Conservation (phyloP, 1,140 invertebrate species). For the Agrypnia vestita region DNA sequence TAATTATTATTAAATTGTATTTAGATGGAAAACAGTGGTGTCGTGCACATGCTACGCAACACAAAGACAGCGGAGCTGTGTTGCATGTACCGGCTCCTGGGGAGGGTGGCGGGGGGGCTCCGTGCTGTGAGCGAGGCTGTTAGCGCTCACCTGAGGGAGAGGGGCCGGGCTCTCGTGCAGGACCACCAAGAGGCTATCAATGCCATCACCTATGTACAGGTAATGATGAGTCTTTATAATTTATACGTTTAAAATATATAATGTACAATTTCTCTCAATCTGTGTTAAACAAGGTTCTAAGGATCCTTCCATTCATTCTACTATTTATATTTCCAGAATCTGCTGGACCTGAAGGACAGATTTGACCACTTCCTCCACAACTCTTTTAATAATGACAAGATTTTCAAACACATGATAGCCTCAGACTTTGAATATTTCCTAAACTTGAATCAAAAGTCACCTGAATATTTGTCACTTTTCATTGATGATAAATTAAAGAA, state of each 20-base stretch:
- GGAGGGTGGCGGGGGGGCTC: constrained; percentile 91
- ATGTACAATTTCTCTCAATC: too few species aligned
- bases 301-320: background rate
- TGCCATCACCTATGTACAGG: constrained; percentile 96
- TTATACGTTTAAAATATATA: too few species aligned
- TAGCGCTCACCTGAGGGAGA: constrained; percentile 93
- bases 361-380: constrained; percentile 98
- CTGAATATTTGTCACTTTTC: constrained; percentile 99
- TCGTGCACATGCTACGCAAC: constrained; percentile 98
- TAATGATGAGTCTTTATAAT: constrained; percentile 63
- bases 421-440: constrained; percentile 99
- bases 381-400: constrained; percentile 97
- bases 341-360: constrained; percentile 97
- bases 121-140: constrained; percentile 97
- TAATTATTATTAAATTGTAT: too few species aligned
- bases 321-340: constrained; percentile 80
- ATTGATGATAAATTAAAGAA: constrained; percentile 99
- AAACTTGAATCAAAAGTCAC: constrained; percentile 97
- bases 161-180: constrained; percentile 94
- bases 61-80: constrained; percentile 96
- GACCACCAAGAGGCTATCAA: constrained; percentile 91
- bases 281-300: too few species aligned
- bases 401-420: constrained; percentile 97
- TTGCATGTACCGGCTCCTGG: constrained; percentile 98
- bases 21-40: constrained; percentile 98